Conservation (phyloP, 2,888 invertebrate species). For the Lepidocyrtinus sp. region DNA sequence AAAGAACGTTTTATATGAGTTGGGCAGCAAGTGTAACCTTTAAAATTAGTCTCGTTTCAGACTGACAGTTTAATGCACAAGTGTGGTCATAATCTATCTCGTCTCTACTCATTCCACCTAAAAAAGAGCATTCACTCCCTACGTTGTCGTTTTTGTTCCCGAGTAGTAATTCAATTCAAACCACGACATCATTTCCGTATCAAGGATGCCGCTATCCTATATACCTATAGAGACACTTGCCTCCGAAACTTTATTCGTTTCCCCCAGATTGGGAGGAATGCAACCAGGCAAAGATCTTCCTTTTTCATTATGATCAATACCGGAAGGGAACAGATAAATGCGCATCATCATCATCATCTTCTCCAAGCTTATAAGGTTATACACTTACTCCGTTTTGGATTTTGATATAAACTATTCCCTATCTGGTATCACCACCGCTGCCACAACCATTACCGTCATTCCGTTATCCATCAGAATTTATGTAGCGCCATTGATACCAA, state of each 20-base stretch:
- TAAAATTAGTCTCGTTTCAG: slow-evolving; percentile 62
- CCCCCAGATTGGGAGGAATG: neutral
- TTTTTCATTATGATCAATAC: slow-evolving; percentile 47
- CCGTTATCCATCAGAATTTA: slow-evolving; percentile 18
- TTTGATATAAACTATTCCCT: slow-evolving; percentile 1
- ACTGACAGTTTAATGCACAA: slow-evolving; percentile 69
- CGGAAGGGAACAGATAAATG: slow-evolving; percentile 51
- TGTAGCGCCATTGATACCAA: slow-evolving; percentile 15
- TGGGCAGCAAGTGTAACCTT: slow-evolving; percentile 39
- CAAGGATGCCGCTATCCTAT: neutral
- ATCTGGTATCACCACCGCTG: slow-evolving; percentile 24
- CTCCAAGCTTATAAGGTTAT: neutral
- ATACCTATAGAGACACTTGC: too few species aligned
- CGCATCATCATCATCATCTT: slow-evolving; percentile 31
- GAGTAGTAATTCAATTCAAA: slow-evolving; percentile 37
- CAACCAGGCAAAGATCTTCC: slow-evolving; percentile 12
- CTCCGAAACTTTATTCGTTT: neutral
- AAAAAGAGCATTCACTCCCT: slow-evolving; percentile 15
- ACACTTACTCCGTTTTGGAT: slow-evolving; percentile 6
- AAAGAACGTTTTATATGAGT: slow-evolving; percentile 32
- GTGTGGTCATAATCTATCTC: slow-evolving; percentile 64
- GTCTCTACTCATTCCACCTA: slow-evolving; percentile 24
- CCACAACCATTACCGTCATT: slow-evolving; percentile 25
- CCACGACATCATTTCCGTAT: slow-evolving; percentile 44
- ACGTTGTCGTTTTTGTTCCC: neutral